These are phyloP conservation scores for Aphrophora alni DNA, from an alignment of 2,888 invertebrate genomes.

Conservation along the genomic window DNA sequence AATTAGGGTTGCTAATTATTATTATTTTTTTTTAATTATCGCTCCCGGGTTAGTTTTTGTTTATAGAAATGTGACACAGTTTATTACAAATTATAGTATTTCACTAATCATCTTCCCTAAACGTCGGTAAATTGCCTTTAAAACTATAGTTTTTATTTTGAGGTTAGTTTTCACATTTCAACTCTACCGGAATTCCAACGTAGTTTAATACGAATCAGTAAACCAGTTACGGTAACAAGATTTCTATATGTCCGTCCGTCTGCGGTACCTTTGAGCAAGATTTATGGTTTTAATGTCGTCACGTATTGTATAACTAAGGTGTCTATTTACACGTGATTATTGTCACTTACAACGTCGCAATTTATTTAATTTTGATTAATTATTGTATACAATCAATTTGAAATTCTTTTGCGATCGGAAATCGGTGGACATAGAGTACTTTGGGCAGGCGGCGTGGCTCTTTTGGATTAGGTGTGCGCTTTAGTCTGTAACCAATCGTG, in stretches of 20 bases:
- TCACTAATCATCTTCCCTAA: too few species aligned
- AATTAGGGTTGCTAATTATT: too few species aligned
- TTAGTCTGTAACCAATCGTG: too few species aligned
- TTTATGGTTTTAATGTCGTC: neutral
- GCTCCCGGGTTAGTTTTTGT: too few species aligned
- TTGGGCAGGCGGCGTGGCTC: too few species aligned
- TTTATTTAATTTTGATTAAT: neutral
- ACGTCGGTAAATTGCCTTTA: too few species aligned
- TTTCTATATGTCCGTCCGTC: neutral
- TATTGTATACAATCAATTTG: neutral
- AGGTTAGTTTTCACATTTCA: neutral
- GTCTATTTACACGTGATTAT: neutral
- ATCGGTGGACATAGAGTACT: too few species aligned
- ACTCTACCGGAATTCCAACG: neutral
- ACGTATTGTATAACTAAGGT: neutral
- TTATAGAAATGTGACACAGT: too few species aligned
- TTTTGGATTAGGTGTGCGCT: too few species aligned
- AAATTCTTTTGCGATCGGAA: neutral
- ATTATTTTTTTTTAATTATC: too few species aligned
- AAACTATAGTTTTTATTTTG: too few species aligned
- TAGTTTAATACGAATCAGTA: neutral
- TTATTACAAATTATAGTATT: too few species aligned
- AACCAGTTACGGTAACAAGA: neutral
- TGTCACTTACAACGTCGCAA: neutral
- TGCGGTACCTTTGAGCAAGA: neutral